Conservation (phyloP, 2,797 vertebrate genomes). For the Tenualosa ilisha region DNA sequence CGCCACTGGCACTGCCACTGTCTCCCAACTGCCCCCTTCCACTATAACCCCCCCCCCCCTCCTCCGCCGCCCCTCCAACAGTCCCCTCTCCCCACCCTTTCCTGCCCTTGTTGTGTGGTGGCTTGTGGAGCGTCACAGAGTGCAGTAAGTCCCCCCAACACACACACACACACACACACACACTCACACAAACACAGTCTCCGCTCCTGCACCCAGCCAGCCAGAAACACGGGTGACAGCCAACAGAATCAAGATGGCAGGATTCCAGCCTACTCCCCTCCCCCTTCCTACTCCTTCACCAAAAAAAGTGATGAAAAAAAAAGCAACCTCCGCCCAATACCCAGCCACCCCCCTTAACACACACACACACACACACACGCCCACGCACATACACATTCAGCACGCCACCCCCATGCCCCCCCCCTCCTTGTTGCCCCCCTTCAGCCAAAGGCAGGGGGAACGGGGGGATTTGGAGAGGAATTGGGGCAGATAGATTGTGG, state of each 20-base stretch:
- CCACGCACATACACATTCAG: background rate
- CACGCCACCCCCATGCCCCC: background rate
- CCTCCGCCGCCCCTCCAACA: background rate
- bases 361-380: constrained; percentile 1
- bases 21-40: constrained; percentile 13
- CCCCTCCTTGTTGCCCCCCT: constrained; percentile 41
- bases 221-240: constrained; percentile 44
- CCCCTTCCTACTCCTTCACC: constrained; percentile 38
- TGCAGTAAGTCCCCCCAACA: constrained; percentile 8
- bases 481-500: constrained; percentile 64
- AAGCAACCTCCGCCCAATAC: constrained; percentile 33
- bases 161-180: background rate
- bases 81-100: background rate
- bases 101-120: constrained; percentile 27
- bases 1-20: constrained; percentile 32
- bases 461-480: constrained; percentile 58
- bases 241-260: constrained; percentile 56
- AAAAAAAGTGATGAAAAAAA: constrained; percentile 24
- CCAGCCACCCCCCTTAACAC: constrained; percentile 26
- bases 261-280: constrained; percentile 41
- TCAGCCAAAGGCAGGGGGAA: constrained; percentile 48
- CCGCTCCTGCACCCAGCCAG: constrained; percentile 40
- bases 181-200: background rate
- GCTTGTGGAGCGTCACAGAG: constrained; percentile 36
- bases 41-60: background rate